phyloP scores from a whole-genome alignment of 2,797 vertebrate species.

The Lutjanus argentimaculatus region DNA sequence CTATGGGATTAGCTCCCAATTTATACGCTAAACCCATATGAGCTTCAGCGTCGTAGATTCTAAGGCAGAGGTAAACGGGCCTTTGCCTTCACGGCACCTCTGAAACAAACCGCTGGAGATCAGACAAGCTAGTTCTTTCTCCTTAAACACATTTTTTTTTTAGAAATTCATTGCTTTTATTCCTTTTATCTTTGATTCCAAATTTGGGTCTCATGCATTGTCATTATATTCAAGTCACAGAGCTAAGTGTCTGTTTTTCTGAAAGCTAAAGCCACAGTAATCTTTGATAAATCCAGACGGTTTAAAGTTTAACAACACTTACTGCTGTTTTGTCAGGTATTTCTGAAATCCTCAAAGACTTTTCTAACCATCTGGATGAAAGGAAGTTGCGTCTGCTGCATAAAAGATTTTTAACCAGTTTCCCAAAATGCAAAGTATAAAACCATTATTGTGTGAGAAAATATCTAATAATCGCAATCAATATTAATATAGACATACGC shows the following conservation, averaged over 20 bases:
- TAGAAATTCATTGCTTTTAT: not conserved
- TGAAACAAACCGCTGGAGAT: not conserved
- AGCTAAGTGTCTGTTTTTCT: slow-evolving; percentile 5
- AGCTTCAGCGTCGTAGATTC: not conserved
- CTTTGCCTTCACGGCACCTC: not conserved
- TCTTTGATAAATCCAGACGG: slow-evolving; percentile 20
- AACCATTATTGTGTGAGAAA: not conserved
- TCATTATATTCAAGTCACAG: slow-evolving; percentile 16
- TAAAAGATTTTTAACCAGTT: not conserved
- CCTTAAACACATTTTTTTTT: not conserved
- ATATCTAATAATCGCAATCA: not conserved
- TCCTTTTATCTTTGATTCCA: not conserved
- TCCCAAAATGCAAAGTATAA: not conserved
- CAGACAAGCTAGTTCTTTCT: not conserved
- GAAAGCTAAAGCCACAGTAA: not conserved
- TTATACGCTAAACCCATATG: not conserved
- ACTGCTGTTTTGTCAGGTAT: slow-evolving; percentile 9
- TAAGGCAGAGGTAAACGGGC: not conserved
- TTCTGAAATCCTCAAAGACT: slow-evolving; percentile 7
- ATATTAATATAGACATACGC: not conserved
- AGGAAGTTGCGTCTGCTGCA: not conserved
- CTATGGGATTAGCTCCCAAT: not conserved
- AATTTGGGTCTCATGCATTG: not conserved
- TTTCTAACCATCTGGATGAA: not conserved
- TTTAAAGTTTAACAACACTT: slow-evolving; percentile 17